Evolutionary conservation across 2,888 invertebrate species (phyloP).

Genomic region (Nymphalis c-album): DNA sequence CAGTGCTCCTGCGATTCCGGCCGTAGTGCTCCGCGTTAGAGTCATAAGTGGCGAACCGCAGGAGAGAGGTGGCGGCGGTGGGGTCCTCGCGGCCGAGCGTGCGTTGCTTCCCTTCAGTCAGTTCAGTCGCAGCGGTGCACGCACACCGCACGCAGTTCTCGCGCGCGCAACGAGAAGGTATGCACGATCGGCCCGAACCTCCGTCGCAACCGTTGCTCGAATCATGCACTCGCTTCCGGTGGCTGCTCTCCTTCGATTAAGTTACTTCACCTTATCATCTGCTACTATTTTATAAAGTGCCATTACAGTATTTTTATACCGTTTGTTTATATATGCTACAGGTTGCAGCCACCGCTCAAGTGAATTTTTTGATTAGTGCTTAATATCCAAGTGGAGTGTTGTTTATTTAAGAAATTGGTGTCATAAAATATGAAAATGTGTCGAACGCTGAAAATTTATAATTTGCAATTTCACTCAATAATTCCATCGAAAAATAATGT

Average conservation of each 20-base stretch:
- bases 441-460: constrained; percentile 24
- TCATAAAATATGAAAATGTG: constrained; percentile 34
- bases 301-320: constrained; percentile 17
- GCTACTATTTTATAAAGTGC: constrained; percentile 20
- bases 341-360: constrained; percentile 27
- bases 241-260: constrained; percentile 62
- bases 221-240: constrained; percentile 73
- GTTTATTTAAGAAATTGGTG: constrained; percentile 1
- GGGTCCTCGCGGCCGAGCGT: constrained; percentile 65
- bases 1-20: constrained; percentile 74
- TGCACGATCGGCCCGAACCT: constrained; percentile 54
- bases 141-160: constrained; percentile 82
- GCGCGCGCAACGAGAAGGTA: constrained; percentile 80
- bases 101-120: constrained; percentile 63
- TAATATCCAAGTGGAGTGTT: constrained; percentile 19
- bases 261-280: constrained; percentile 44
- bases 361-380: constrained; percentile 30
- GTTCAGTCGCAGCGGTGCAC: constrained; percentile 80
- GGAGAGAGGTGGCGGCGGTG: constrained; percentile 75
- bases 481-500: constrained; percentile 23
- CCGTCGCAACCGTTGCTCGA: constrained; percentile 46
- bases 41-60: constrained; percentile 67
- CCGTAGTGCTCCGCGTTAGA: constrained; percentile 74
- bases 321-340: constrained; percentile 7
- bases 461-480: neutral